These are phyloP conservation scores for Gortyna flavago DNA, from an alignment of 2,888 invertebrate genomes.

Conservation along the genomic window DNA sequence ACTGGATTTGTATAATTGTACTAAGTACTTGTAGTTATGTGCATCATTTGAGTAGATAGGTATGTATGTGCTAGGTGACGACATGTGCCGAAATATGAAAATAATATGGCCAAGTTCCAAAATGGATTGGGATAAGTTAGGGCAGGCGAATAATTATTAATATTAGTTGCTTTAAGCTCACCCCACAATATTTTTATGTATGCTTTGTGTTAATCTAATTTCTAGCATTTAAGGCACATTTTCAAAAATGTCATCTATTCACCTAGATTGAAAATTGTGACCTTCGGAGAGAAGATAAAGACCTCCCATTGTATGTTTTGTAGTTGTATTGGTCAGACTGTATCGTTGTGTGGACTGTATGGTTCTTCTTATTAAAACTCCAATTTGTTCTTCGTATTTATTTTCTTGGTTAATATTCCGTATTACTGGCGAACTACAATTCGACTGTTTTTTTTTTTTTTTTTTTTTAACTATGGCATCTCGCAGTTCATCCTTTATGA, in stretches of 20 bases:
- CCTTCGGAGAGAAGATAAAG: no score
- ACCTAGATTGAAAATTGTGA: not conserved
- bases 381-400: no score
- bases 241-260: not conserved
- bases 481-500: no score
- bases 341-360: no score
- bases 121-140: not conserved
- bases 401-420: no score
- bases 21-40: not conserved
- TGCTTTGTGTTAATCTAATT: not conserved
- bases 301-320: no score
- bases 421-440: no score
- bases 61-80: not conserved
- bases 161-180: not conserved
- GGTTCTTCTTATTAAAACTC: no score
- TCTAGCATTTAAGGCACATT: not conserved
- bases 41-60: not conserved
- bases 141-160: not conserved
- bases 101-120: not conserved
- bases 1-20: slow-evolving; percentile 3
- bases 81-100: no score
- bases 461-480: no score
- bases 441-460: no score
- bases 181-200: not conserved
- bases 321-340: no score